Conservation (phyloP, 1,140 invertebrate genomes). For the Brachionus paranguensis region DNA sequence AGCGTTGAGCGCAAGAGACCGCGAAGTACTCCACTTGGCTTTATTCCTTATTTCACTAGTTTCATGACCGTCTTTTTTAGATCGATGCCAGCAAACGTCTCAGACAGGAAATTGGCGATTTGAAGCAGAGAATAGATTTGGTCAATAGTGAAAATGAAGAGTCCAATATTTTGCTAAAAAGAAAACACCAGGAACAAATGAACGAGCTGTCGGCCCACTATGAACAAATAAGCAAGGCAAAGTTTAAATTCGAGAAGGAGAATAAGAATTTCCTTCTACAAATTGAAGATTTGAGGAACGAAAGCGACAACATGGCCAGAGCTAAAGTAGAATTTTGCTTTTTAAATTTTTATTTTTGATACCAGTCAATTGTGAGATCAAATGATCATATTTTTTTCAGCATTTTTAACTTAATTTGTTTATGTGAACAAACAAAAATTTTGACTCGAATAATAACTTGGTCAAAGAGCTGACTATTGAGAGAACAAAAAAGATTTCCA, state of each 20-base stretch:
- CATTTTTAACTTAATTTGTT: too few species aligned
- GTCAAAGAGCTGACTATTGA: too few species aligned
- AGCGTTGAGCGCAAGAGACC: not conserved
- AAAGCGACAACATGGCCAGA: conserved; percentile 6
- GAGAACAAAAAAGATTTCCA: too few species aligned
- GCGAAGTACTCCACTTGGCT: not conserved
- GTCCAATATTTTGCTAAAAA: not conserved
- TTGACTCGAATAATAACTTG: not conserved
- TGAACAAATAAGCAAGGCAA: not conserved
- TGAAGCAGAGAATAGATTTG: conserved; percentile 8
- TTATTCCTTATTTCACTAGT: not conserved
- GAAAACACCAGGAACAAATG: conserved; percentile 26
- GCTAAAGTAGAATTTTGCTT: not conserved
- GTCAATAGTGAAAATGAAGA: conserved; percentile 24
- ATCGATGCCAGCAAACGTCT: conserved; percentile 13
- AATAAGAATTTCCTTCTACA: conserved; percentile 26
- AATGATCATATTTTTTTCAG: not conserved
- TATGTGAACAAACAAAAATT: not conserved
- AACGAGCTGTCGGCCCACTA: conserved; percentile 29
- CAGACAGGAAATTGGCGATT: conserved; percentile 31
- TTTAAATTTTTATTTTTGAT: not conserved
- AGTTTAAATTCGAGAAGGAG: conserved; percentile 37
- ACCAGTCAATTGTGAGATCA: too few species aligned
- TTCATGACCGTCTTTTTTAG: not conserved
- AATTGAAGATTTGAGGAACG: conserved; percentile 33